Base-by-base conservation (phyloP, 2,888 invertebrate species). In the Syritta pipiens region DNA sequence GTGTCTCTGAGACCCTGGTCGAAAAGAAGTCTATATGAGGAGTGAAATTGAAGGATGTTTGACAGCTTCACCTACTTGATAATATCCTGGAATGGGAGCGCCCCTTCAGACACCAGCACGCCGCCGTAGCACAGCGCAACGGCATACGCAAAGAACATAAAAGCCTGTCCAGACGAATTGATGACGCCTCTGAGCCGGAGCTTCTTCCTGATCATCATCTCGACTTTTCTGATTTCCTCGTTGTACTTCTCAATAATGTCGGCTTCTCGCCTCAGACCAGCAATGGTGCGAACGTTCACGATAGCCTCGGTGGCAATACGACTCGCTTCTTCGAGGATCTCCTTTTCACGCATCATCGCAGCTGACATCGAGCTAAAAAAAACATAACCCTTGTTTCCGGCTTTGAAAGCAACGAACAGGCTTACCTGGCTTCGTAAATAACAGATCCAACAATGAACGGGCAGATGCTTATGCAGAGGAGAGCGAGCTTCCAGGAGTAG, bases 231-330 rank as follows among this genome's bases (percentile, higher is more conserved):
- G 37, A 94, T 89, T 32, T 93, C 93, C 0, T 88, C 86, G 17
- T 89, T 89, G 85, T 94, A 95, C 0, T 92, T 90, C 2, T 88
- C 83, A 7, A 93, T 86, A n/a, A 93, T 91, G 1, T 90, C 90
- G 17, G 90, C 89, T 84, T 94, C 94, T 3, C 91, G 90, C 48
- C 92, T 92, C 44, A 94, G 90, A 26, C 93, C 92, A 0, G 92
- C 92, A 4, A 94, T 92, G 0, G 94, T 94, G 37, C 93, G 90
- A 5, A 95, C 93, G 83, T 94, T 94, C 1, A 91, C 90, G 37
- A 95, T 93, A 0, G 94, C 93, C 82, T 95, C 94, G 0, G 93
- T 92, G 0, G 94, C 94, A 17, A 94, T 92, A 46, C 93, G 93
- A 3, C 92, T 93, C 0, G 94, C 93, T 35, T 89, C 90, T 83